Evolutionary conservation across 2,888 invertebrate genomes (phyloP).

Genomic region (Dynastes maya): DNA sequence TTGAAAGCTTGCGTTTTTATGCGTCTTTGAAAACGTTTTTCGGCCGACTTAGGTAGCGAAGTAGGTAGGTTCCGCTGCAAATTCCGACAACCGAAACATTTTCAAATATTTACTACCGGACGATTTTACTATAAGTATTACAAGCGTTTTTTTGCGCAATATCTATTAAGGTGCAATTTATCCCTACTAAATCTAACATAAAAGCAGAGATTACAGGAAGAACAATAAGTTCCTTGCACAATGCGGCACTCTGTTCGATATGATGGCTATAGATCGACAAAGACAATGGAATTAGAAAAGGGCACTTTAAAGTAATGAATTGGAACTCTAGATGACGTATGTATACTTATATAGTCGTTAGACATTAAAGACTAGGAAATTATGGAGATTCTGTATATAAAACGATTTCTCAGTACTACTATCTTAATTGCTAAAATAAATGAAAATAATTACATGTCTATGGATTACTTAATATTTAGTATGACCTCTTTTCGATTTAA

Average conservation of each 20-base stretch:
- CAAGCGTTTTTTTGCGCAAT: not conserved
- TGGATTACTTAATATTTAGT: too few species aligned
- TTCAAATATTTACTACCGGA: too few species aligned
- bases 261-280: constrained; percentile 31
- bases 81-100: not conserved
- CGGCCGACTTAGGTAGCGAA: not conserved
- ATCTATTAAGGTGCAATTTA: constrained; percentile 63
- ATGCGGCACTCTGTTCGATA: constrained; percentile 40
- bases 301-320: constrained; percentile 32
- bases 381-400: too few species aligned
- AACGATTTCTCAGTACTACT: too few species aligned
- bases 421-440: too few species aligned
- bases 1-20: constrained; percentile 21
- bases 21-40: too few species aligned
- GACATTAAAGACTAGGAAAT: too few species aligned
- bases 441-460: too few species aligned
- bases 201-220: constrained; percentile 56
- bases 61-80: not conserved
- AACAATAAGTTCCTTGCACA: constrained; percentile 58
- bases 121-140: too few species aligned
- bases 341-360: too few species aligned
- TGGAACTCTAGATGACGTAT: not conserved
- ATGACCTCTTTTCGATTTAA: too few species aligned
- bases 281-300: constrained; percentile 42
- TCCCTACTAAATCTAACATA: constrained; percentile 63